Conservation (phyloP, 1,140 invertebrate genomes). For the Drosophila ananassae region DNA sequence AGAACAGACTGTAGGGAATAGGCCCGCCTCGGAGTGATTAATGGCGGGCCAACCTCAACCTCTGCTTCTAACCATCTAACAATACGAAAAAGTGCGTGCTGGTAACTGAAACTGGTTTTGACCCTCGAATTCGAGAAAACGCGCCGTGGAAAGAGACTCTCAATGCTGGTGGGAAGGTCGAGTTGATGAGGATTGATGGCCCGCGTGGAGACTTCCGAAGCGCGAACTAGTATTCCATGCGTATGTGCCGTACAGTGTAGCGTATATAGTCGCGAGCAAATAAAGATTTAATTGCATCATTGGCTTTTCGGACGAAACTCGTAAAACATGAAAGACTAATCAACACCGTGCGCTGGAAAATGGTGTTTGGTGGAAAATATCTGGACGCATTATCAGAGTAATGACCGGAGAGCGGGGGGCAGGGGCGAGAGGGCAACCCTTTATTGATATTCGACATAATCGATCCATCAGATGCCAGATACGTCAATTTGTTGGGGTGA, state of each 20-base stretch:
- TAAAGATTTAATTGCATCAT: slow-evolving; percentile 32
- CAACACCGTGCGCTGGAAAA: slow-evolving; percentile 38
- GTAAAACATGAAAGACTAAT: slow-evolving; percentile 50
- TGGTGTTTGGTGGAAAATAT: slow-evolving; percentile 14
- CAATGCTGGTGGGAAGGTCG: slow-evolving; percentile 18
- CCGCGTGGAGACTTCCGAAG: not conserved
- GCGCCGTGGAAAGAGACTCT: slow-evolving; percentile 9
- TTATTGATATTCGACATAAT: slow-evolving; percentile 77
- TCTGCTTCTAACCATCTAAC: slow-evolving; percentile 9
- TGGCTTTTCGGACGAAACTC: slow-evolving; percentile 31
- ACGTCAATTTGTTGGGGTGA: slow-evolving; percentile 73
- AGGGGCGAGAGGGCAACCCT: slow-evolving; percentile 40
- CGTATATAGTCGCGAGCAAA: slow-evolving; percentile 5
- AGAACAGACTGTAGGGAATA: slow-evolving; percentile 4
- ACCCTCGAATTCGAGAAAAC: slow-evolving; percentile 36
- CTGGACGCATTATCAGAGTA: slow-evolving; percentile 6
- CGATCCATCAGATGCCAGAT: slow-evolving; percentile 59
- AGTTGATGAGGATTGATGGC: slow-evolving; percentile 39
- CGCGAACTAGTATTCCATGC: not conserved
- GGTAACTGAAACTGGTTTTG: slow-evolving; percentile 49
- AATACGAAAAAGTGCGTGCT: slow-evolving; percentile 31
- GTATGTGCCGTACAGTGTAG: too few relatives aligned
- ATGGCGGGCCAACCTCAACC: slow-evolving; percentile 37
- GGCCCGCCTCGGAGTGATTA: slow-evolving; percentile 57
- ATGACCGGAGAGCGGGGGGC: slow-evolving; percentile 3